Base-by-base conservation (phyloP, 2,888 invertebrate species). In the Dolichopus griseipennis region DNA sequence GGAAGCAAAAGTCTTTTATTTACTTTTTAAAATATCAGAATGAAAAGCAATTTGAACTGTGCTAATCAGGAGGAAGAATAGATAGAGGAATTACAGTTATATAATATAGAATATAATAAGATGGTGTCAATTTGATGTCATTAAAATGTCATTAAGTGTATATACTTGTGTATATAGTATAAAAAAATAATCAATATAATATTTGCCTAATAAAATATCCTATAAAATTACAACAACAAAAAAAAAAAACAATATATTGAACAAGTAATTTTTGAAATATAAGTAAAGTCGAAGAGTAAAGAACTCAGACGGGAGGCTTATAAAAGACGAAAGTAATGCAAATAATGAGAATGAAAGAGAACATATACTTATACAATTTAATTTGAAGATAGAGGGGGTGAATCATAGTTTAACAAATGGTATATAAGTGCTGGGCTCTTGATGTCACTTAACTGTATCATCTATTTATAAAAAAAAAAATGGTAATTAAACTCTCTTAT, bases 111-210 rank as follows among this genome's bases (percentile, higher is more conserved):
- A 18, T 18, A 15, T 52, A 52, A 52, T 52, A 52, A 52, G 52
- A 52, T 52, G 52, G 15, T 52, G 52, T 52, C 52, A 52, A 52
- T 52, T 18, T 52, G 15, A 52, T 52, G 52, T 52, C 52, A 52
- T 52, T 52, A 52, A 52, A 52, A 52, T 52, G 15, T 52, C 52
- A 52, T 52, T 52, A n/a, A n/a, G n/a, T n/a, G n/a, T n/a, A n/a
- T n/a, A n/a, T n/a, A n/a, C n/a, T n/a, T n/a, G n/a, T n/a, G n/a
- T n/a, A n/a, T n/a, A 52, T 18, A 52, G 52, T 18, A 52, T 4
- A 18, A 52, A 18, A 52, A 18, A 52, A 52, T 6, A 52, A 52
- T 52, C 52, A 52, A 52, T 52, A 52, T 52, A n/a, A n/a, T 52
- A 52, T 52, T 52, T 52, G n/a, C 18, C 15, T 52, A 52, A 52